phyloP scores from a whole-genome alignment of 2,888 invertebrate genomes.

The Spodoptera littoralis region DNA sequence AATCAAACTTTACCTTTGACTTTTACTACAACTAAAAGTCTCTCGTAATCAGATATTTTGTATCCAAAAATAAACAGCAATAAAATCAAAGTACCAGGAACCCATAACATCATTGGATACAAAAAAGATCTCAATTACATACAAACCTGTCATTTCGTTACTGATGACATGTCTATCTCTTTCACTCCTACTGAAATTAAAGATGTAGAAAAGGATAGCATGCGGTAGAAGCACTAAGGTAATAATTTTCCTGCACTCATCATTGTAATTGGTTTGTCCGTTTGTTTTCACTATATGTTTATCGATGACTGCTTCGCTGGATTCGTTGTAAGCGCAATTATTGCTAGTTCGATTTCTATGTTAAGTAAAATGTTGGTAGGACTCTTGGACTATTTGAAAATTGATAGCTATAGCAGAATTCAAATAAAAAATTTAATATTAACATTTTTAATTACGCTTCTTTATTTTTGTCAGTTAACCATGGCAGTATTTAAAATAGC shows the following conservation, averaged over 20 bases:
- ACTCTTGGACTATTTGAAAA: too few species aligned
- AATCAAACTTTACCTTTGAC: too few species aligned
- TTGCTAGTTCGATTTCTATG: too few species aligned
- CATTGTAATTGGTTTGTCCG: conserved; percentile 69
- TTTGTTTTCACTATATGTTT: conserved; percentile 69
- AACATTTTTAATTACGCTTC: too few species aligned
- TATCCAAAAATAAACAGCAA: conserved; percentile 22
- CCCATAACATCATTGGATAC: conserved; percentile 54
- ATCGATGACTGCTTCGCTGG: conserved; percentile 66
- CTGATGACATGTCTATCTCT: conserved; percentile 36
- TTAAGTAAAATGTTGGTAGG: too few species aligned
- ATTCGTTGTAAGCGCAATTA: conserved; percentile 46
- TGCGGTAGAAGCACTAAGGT: conserved; percentile 60
- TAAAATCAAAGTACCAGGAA: conserved; percentile 45
- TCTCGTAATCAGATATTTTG: background rate
- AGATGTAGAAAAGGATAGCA: conserved; percentile 57
- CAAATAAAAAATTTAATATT: too few species aligned
- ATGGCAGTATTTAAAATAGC: too few species aligned
- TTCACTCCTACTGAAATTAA: conserved; percentile 18
- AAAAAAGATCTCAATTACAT: conserved; percentile 55
- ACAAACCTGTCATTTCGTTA: conserved; percentile 65
- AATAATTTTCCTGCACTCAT: conserved; percentile 71
- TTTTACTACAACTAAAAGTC: too few species aligned
- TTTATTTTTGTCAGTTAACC: too few species aligned
- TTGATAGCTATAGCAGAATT: too few species aligned